These are phyloP conservation scores for Noctua fimbriata DNA, from an alignment of 2,888 invertebrate genomes.

Conservation along the genomic window DNA sequence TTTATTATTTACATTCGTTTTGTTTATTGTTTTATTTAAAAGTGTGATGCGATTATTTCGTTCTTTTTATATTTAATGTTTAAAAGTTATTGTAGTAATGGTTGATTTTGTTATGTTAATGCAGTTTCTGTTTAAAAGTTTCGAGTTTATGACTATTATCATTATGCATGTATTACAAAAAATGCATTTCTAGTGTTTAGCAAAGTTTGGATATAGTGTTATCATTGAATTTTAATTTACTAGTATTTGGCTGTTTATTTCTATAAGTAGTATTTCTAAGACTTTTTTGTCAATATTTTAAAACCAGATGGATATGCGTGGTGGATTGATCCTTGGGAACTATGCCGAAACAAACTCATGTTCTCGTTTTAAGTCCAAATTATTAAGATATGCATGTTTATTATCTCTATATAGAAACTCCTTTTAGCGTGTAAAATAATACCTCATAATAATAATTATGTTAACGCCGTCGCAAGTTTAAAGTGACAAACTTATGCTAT, in stretches of 20 bases:
- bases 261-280: background rate
- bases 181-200: background rate
- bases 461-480: slow-evolving; percentile 16
- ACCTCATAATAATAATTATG: background rate
- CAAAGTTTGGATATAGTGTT: background rate
- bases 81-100: background rate
- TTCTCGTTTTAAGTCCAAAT: background rate
- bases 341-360: background rate
- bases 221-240: background rate
- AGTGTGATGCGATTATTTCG: background rate
- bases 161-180: background rate
- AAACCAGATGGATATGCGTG: background rate
- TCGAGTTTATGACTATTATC: background rate
- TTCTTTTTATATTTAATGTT: background rate
- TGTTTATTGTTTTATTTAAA: slow-evolving; percentile 23
- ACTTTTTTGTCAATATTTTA: background rate
- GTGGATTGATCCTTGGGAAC: background rate
- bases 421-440: background rate
- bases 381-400: too few relatives aligned
- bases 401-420: background rate
- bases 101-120: background rate
- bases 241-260: too few relatives aligned
- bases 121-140: background rate
- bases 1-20: slow-evolving; percentile 4
- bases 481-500: slow-evolving; percentile 42